Conservation (phyloP, 1,140 invertebrate genomes). For the Trichonephila inaurata region DNA sequence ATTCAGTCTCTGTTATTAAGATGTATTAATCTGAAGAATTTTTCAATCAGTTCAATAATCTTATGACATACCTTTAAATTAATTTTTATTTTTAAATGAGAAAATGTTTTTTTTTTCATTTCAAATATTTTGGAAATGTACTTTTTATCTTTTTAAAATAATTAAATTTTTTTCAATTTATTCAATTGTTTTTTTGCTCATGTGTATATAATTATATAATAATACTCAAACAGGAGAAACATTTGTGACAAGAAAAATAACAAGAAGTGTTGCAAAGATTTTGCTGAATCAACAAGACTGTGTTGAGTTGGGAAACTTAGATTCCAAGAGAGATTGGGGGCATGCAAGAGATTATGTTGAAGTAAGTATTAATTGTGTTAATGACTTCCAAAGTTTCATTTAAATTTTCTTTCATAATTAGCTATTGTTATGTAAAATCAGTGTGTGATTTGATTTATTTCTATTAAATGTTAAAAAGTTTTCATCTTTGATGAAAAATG, state of each 20-base stretch:
- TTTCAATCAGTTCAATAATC: too few species aligned
- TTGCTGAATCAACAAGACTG: slow-evolving; percentile 91
- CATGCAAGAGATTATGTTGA: slow-evolving; percentile 99
- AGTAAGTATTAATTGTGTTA: slow-evolving; percentile 82
- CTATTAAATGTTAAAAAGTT: too few species aligned
- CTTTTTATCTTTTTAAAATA: neutral
- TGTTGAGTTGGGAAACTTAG: slow-evolving; percentile 96
- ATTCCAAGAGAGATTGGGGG: slow-evolving; percentile 98
- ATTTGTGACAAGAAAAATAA: slow-evolving; percentile 99
- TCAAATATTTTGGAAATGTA: too few species aligned
- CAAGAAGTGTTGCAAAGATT: slow-evolving; percentile 98
- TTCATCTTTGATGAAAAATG: too few species aligned
- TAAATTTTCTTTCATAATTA: too few species aligned
- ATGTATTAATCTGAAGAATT: too few species aligned
- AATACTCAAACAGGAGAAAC: slow-evolving; percentile 86
- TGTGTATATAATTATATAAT: neutral
- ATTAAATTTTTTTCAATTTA: neutral
- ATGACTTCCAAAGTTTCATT: neutral
- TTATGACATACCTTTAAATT: too few species aligned
- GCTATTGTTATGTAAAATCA: too few species aligned
- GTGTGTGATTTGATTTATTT: too few species aligned
- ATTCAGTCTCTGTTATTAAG: too few species aligned
- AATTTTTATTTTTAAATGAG: too few species aligned
- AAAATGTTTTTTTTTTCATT: too few species aligned
- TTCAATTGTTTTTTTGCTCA: neutral